Evolutionary conservation across 2,888 invertebrate species (phyloP), one percentile per base, ranked within the genome.

Genomic region (Harpalus rubripes): DNA sequence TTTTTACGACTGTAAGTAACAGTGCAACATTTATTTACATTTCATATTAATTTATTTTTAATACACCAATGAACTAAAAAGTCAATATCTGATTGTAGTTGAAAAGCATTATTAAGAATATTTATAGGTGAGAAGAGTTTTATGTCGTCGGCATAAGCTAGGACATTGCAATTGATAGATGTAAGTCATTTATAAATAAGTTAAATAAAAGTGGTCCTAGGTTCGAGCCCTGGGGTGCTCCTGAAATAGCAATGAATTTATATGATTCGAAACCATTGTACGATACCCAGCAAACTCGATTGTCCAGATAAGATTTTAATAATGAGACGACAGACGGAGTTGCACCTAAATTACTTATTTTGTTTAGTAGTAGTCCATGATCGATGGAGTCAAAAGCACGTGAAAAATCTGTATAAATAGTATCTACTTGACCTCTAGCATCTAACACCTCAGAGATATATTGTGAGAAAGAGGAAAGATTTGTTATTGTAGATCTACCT

Each of bases 321-420:
- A 65, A 7, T 1, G 10, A 16, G 7, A 65, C 5, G 10, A 65
- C 18, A 65, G 22, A 26, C 7, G 65, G 65, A 65, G 65, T 1
- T 22, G 65, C 22, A 16, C 65, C 65, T 10, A 26, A 65, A 22
- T 15, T 8, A 65, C 65, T 65, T 7, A 65, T n/a, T 65, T 65
- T 65, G 12, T 65, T 22, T 7, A 65, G 22, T 65, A 65, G 32
- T 6, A 65, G 32, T 0, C 22, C n/a, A 65, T 65, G 65, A 32
- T 65, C 65, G n/a, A 65, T 22, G 18, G 18, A 26, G 18, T 22
- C 65, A 65, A 65, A 65, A 1, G 65, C 65, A 12, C 32, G 22
- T 18, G 61, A 61, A 2, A 61, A n/a, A 61, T 61, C 61, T 12
- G 61, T 61, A n/a, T 61, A 61, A 1, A 65, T 65, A 22, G 22